These are phyloP conservation scores for Sympetrum striolatum DNA, from an alignment of 2,888 invertebrate genomes.

Conservation along the genomic window DNA sequence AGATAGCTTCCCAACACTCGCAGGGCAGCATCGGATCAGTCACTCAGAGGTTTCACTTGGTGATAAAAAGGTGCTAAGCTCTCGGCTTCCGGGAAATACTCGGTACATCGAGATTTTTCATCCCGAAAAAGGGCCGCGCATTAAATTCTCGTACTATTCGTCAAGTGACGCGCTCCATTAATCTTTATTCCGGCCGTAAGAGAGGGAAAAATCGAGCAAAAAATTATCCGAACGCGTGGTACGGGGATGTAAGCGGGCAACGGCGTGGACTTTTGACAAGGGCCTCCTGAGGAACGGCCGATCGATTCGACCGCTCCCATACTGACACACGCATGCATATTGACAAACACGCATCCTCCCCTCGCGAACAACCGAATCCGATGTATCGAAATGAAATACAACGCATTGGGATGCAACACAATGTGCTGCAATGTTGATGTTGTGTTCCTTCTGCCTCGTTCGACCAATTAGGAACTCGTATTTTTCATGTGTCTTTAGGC, in stretches of 20 bases:
- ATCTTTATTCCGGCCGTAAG: slow-evolving; percentile 13
- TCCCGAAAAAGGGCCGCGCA: background rate
- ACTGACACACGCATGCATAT: background rate
- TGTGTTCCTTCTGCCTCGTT: too few relatives aligned
- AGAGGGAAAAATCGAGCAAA: background rate
- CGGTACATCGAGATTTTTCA: background rate
- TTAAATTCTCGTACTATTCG: background rate
- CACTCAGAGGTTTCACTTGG: background rate
- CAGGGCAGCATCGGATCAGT: background rate
- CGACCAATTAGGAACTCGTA: too few relatives aligned
- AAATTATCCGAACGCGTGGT: background rate
- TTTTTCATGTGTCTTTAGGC: too few relatives aligned
- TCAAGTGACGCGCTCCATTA: slow-evolving; percentile 31
- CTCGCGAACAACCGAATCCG: background rate
- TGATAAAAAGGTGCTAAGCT: background rate
- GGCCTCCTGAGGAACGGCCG: background rate
- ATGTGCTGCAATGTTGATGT: background rate
- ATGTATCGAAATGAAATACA: background rate
- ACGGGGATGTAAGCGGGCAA: background rate
- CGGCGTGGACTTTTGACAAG: background rate
- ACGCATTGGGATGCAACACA: background rate
- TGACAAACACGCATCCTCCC: background rate
- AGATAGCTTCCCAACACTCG: background rate
- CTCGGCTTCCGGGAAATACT: background rate
- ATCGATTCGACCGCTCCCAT: background rate